Evolutionary conservation across 2,113 vertebrate species (phyloP).

Genomic region (Odontesthes bonariensis): DNA sequence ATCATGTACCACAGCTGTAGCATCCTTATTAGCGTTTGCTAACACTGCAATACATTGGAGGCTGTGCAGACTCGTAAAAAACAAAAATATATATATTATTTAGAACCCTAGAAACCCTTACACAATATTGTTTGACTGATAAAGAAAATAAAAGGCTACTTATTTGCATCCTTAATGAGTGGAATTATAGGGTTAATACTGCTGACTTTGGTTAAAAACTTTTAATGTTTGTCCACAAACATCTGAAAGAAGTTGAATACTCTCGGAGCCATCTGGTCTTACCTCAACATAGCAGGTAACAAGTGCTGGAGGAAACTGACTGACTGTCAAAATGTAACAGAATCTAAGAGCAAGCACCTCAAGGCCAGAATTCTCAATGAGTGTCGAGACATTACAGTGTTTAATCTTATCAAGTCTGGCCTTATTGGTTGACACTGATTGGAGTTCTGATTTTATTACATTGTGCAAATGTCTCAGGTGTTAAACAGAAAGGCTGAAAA

Average conservation of each 20-base stretch:
- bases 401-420: neutral
- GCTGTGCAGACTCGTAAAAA: neutral
- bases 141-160: too few relatives aligned
- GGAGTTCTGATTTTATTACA: neutral
- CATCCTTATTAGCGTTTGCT: constrained; percentile 24
- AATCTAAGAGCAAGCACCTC: neutral
- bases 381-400: neutral
- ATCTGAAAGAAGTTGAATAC: too few relatives aligned
- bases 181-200: neutral
- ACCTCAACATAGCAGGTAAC: neutral
- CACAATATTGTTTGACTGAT: neutral
- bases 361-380: neutral
- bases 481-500: neutral
- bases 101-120: neutral
- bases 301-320: neutral
- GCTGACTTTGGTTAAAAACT: neutral
- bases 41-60: constrained; percentile 28
- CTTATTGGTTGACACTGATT: neutral
- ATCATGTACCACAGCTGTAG: neutral
- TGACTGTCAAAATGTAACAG: neutral
- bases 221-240: too few relatives aligned
- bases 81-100: neutral
- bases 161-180: too few relatives aligned
- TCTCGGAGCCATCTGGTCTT: too few relatives aligned
- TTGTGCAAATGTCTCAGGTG: neutral